Conservation (phyloP, 2,888 invertebrate species). For the Muschampia plurimacula region DNA sequence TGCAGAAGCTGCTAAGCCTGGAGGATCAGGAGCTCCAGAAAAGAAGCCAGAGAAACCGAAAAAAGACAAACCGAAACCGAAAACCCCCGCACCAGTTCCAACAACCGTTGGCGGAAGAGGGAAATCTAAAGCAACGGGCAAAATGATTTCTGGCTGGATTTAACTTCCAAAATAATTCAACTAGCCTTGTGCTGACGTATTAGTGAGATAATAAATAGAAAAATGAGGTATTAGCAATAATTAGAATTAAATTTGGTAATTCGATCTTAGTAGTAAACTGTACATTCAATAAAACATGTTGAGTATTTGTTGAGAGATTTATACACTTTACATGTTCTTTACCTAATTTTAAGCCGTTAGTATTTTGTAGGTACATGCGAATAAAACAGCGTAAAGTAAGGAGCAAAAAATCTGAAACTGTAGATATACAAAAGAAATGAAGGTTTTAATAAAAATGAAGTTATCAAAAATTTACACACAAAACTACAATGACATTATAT, state of each 20-base stretch:
- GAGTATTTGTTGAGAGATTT: conserved; percentile 9
- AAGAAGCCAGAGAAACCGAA: conserved; percentile 48
- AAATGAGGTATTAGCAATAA: conserved; percentile 61
- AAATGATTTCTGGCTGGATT: conserved; percentile 91
- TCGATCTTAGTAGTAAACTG: not conserved
- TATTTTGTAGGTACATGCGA: not conserved
- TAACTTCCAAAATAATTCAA: conserved; percentile 57
- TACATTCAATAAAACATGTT: conserved; percentile 12
- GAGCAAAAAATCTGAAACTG: not conserved
- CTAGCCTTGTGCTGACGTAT: conserved; percentile 56
- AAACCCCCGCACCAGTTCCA: conserved; percentile 60
- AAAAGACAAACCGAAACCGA: conserved; percentile 51
- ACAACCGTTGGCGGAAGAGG: conserved; percentile 85
- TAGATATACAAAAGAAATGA: not conserved
- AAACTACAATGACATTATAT: not conserved
- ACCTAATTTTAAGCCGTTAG: not conserved
- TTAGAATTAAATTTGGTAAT: conserved; percentile 5
- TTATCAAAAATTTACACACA: not conserved
- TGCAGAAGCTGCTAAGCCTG: conserved; percentile 50
- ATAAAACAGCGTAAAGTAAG: not conserved
- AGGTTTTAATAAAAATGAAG: not conserved
- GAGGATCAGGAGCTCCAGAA: conserved; percentile 38
- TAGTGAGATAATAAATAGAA: conserved; percentile 64
- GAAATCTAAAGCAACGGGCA: conserved; percentile 90
- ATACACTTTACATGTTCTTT: conserved; percentile 6